Evolutionary conservation across 2,888 invertebrate genomes (phyloP).

Genomic region (Mycalesis mineus): DNA sequence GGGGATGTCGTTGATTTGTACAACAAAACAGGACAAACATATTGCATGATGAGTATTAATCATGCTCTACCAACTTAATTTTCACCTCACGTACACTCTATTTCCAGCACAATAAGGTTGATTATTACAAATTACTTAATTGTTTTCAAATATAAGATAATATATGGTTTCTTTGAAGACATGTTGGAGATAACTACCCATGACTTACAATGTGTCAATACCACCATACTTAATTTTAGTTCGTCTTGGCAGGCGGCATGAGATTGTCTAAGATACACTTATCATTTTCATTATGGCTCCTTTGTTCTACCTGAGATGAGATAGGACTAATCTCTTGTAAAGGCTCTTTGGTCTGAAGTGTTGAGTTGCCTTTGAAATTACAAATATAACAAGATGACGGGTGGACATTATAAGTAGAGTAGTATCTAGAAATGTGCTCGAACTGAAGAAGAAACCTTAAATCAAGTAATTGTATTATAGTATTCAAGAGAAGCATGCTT

Average conservation of each 20-base stretch:
- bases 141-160: slow-evolving; percentile 3
- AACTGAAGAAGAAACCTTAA: too few relatives aligned
- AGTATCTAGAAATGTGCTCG: too few relatives aligned
- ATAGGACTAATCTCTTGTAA: too few relatives aligned
- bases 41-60: slow-evolving; percentile 9
- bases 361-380: too few relatives aligned
- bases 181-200: slow-evolving; percentile 19
- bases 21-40: slow-evolving; percentile 7
- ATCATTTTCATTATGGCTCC: too few relatives aligned
- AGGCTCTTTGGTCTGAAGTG: too few relatives aligned
- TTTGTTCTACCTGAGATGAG: background rate
- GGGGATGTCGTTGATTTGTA: slow-evolving; percentile 3
- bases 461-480: too few relatives aligned
- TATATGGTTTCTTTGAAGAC: slow-evolving; percentile 9
- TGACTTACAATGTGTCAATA: slow-evolving; percentile 32
- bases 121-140: background rate
- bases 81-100: background rate
- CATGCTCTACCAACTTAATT: slow-evolving; percentile 5
- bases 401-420: too few relatives aligned
- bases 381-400: too few relatives aligned
- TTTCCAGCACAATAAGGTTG: background rate
- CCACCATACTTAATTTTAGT: slow-evolving; percentile 23
- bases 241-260: slow-evolving; percentile 13
- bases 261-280: background rate
- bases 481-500: too few relatives aligned